Evolutionary conservation across 2,113 vertebrate genomes (phyloP).

Genomic region (Gymnobelideus leadbeateri): DNA sequence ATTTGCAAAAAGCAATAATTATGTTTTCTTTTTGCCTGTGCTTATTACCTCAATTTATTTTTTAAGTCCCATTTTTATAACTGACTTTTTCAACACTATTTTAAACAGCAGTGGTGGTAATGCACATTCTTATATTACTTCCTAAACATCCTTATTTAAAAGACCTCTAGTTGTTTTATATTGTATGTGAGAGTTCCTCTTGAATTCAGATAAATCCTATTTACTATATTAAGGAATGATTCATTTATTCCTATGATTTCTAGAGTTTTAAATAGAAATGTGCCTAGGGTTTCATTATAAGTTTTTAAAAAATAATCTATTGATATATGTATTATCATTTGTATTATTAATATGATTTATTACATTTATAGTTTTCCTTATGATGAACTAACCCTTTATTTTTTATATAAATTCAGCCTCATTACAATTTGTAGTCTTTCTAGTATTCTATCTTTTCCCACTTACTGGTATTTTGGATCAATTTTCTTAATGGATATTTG

Average conservation of each 20-base stretch:
- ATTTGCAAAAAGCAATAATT: background rate
- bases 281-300: background rate
- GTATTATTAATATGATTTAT: background rate
- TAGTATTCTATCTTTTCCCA: background rate
- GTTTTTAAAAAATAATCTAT: background rate
- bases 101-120: background rate
- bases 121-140: background rate
- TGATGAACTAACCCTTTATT: background rate
- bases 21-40: background rate
- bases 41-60: background rate
- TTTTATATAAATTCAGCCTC: background rate
- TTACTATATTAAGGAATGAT: background rate
- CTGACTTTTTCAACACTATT: background rate
- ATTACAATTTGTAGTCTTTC: background rate
- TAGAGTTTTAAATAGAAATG: background rate
- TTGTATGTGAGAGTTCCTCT: background rate
- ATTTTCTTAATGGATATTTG: background rate
- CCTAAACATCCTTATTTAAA: background rate
- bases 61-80: background rate
- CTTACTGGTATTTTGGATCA: background rate
- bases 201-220: background rate
- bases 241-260: background rate
- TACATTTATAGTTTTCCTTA: background rate
- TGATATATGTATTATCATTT: background rate
- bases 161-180: background rate